Conservation (phyloP, 1,140 invertebrate genomes). For the Drosophila ananassae region DNA sequence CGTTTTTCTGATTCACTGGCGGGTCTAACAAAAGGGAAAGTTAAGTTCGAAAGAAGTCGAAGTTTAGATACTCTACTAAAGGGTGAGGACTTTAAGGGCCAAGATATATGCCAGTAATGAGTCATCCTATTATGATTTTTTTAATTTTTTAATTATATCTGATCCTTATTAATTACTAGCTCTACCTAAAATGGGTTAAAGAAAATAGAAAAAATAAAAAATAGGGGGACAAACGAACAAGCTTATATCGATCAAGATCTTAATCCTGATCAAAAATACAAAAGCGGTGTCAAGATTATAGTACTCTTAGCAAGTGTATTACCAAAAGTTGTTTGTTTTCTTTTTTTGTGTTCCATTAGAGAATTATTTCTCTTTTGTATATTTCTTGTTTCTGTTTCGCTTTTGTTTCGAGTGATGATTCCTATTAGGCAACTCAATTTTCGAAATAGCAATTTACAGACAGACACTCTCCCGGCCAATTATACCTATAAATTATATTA, state of each 20-base stretch:
- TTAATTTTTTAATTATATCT: too few relatives aligned
- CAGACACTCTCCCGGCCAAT: conserved; percentile 20
- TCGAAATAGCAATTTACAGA: conserved; percentile 24
- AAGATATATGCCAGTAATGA: too few relatives aligned
- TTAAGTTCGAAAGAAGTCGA: neutral
- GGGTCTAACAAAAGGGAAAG: neutral
- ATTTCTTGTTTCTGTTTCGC: neutral
- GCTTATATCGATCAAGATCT: too few relatives aligned
- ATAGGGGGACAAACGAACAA: too few relatives aligned
- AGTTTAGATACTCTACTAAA: neutral
- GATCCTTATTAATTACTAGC: too few relatives aligned
- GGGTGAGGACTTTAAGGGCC: too few relatives aligned
- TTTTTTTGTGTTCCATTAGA: neutral
- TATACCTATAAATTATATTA: conserved; percentile 34
- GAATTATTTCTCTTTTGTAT: conserved; percentile 1
- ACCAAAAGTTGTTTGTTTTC: neutral
- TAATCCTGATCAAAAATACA: too few relatives aligned
- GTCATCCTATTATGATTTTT: too few relatives aligned
- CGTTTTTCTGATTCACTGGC: conserved; percentile 20
- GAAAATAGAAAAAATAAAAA: too few relatives aligned
- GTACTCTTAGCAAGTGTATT: neutral
- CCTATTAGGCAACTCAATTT: conserved; percentile 40
- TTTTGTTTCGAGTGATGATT: neutral
- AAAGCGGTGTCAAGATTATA: too few relatives aligned
- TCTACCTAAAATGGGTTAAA: too few relatives aligned